Evolutionary conservation across 1,140 invertebrate genomes (phyloP).

Genomic region (Spodoptera litura): DNA sequence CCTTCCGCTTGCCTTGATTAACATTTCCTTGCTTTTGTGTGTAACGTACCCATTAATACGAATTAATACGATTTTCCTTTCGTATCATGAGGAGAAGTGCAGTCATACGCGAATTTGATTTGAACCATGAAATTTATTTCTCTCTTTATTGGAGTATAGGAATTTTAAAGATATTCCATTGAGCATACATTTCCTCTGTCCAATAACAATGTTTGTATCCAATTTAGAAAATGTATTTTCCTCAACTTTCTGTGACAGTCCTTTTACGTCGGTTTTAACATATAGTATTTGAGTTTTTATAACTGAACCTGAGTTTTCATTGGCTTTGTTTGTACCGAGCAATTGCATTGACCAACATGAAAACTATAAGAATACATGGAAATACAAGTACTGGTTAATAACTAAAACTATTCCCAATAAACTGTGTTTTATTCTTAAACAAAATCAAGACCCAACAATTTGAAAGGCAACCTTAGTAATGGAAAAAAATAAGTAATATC

Average conservation of each 20-base stretch:
- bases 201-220: not conserved
- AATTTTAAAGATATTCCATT: not conserved
- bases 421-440: not conserved
- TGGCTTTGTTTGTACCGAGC: too few relatives aligned
- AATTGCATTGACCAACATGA: too few relatives aligned
- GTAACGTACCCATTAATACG: constrained; percentile 66
- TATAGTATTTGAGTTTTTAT: too few relatives aligned
- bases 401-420: not conserved
- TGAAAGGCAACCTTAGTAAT: not conserved
- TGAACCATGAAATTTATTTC: constrained; percentile 30
- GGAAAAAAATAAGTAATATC: constrained; percentile 18
- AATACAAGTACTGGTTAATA: too few relatives aligned
- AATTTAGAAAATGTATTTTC: not conserved
- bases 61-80: constrained; percentile 64
- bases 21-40: constrained; percentile 64
- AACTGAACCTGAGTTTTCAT: too few relatives aligned
- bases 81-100: constrained; percentile 30
- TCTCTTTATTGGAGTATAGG: not conserved
- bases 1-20: constrained; percentile 73
- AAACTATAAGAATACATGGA: too few relatives aligned
- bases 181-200: not conserved
- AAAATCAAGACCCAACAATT: not conserved
- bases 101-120: constrained; percentile 30
- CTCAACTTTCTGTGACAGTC: too few relatives aligned
- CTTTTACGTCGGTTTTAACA: too few relatives aligned